Base-by-base conservation (phyloP, 2,113 vertebrate genomes). In the Xiphias gladius region DNA sequence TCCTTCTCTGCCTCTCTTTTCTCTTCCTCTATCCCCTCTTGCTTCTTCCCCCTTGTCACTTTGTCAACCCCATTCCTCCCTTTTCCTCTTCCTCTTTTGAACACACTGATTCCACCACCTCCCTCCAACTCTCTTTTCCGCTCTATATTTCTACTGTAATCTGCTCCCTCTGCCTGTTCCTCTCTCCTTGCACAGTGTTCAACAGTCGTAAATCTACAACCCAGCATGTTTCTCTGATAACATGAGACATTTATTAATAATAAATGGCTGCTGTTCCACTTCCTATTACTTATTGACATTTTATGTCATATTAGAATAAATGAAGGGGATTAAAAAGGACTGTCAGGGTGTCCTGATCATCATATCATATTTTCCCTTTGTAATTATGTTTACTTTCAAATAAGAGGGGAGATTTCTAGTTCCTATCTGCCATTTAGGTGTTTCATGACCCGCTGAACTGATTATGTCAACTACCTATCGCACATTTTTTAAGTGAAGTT, bases 201-300 rank as follows among this genome's bases (percentile, higher is more conserved):
- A 79, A 41, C 35, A 28, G 59, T 85, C 2, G 11, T 79, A 85
- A 79, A 83, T 89, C 87, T 83, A 48, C 41, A 0, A 76, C 59
- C 30, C 71, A 17, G 69, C 61, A 22, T 82, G 82, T 82, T 85
- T 79, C 82, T 77, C 67, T 85, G 82, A 84, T 72, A 85, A 84
- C 67, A 46, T 19, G 30, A 76, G 72, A 70, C 55, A 79, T 78
- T 71, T 76, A 86, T 90, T 63, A 91, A 91, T 88, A 88, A 88
- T 91, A 69, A 84, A 92, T 76, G 50, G 16, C 46, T 46, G 26
- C 55, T 65, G 71, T 67, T 61, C 69, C 69, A 73, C 76, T 74
- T 64, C 32, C 79, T 80, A 82, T 88, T 89, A 88, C 68, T 82
- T 88, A 88, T 88, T 86, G 84, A 91, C 82, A 80, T 85, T 57